phyloP scores from a whole-genome alignment of 1,140 invertebrate species.

The Anastrepha ludens region DNA sequence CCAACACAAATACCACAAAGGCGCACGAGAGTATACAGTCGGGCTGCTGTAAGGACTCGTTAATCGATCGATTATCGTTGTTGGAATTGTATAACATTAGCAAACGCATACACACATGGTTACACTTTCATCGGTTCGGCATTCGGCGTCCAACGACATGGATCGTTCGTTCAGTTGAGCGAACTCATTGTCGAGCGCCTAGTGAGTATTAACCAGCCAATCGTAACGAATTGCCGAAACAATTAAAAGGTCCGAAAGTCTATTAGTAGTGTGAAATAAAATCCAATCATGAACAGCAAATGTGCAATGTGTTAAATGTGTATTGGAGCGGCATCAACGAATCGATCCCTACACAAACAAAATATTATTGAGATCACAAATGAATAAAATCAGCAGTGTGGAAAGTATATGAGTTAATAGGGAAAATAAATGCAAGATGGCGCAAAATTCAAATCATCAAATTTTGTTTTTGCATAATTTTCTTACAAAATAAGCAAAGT shows the following conservation, averaged over 20 bases:
- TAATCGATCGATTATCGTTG: background rate
- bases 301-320: constrained; percentile 7
- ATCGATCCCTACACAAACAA: too few relatives aligned
- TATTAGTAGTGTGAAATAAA: constrained; percentile 29
- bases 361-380: too few relatives aligned
- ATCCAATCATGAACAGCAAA: constrained; percentile 42
- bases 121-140: background rate
- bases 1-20: constrained; percentile 44
- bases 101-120: background rate
- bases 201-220: constrained; percentile 8
- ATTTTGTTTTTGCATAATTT: too few relatives aligned
- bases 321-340: background rate
- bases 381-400: too few relatives aligned
- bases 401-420: too few relatives aligned
- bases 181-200: constrained; percentile 9
- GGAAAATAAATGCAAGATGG: too few relatives aligned
- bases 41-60: background rate
- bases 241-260: constrained; percentile 52
- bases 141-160: background rate
- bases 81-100: background rate
- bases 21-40: constrained; percentile 24
- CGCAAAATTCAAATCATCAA: too few relatives aligned
- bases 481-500: too few relatives aligned
- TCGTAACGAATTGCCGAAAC: constrained; percentile 57
- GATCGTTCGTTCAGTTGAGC: background rate